A percentile compares a stretch with the other conserved stretches of the same genome.
Conservation (phyloP, 2,888 invertebrate species). For the Branchipolynoe longqiensis region DNA sequence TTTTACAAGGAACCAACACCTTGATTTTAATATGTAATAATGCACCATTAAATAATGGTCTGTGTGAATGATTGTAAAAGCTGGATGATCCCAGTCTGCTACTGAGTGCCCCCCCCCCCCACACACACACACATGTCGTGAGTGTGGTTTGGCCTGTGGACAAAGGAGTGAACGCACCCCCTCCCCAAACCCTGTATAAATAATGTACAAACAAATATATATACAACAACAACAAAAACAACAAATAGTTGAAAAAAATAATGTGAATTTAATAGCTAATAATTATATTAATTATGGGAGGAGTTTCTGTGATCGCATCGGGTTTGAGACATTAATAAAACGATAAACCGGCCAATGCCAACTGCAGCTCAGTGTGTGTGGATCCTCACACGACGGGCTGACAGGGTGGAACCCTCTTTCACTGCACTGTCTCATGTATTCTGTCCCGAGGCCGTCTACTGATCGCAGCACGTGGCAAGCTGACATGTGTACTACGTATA, state of each 20-base stretch:
- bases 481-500: constrained; percentile 26
- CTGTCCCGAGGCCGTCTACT: background rate
- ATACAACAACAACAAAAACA: background rate
- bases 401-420: background rate
- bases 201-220: background rate
- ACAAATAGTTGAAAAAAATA: too few species aligned
- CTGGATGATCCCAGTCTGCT: too few species aligned
- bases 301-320: constrained; percentile 51
- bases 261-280: background rate
- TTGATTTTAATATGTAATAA: too few species aligned
- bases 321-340: constrained; percentile 52
- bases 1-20: too few species aligned
- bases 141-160: background rate
- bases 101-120: too few species aligned
- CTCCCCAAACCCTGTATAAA: background rate
- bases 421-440: constrained; percentile 11
- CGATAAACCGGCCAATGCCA: constrained; percentile 11
- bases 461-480: background rate
- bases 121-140: too few species aligned
- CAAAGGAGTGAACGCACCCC: background rate
- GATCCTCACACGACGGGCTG: background rate
- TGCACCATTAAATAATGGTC: too few species aligned
- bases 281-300: background rate
- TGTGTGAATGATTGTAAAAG: too few species aligned
- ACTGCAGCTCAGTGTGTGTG: background rate